Evolutionary conservation across 2,888 invertebrate genomes (phyloP), one percentile per base, ranked within the genome.

Genomic region (Sthenelais limicola): DNA sequence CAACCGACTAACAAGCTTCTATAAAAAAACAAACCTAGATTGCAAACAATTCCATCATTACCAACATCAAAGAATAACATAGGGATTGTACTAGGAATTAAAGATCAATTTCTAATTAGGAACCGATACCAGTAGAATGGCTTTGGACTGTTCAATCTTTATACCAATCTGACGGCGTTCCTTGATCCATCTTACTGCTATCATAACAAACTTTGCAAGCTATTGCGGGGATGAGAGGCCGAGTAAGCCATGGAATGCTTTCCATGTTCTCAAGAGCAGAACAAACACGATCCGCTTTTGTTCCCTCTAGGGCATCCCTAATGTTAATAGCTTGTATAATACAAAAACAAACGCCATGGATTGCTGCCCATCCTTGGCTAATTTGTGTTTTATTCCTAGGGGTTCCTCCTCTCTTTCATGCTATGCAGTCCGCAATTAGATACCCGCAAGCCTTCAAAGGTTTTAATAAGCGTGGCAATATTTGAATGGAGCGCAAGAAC

Each of bases 261-360:
- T 62, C 62, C 62, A 62, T 35, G 35, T 56, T 38, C 62, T 62
- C 62, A 35, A 35, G 35, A 43, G 62, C 62, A 28, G 62, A 12
- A 43, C 62, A 62, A 62, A 62, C 38, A 62, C 24, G 26, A 28
- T 18, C 33, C 32, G 56, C 62, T 43, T 62, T 62, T 62, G 62
- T 62, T 43, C 62, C n/a, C n/a, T n/a, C n/a, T n/a, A n/a, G n/a
- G n/a, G n/a, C 62, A 7, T n/a, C 38, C 38, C 35, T 15, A 4
- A 35, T 62, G 62, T 43, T 62, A 62, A 62, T 62, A 62, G 62
- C 35, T 62, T 62, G 62, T 62, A 62, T 62, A 62, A 62, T 62
- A 35, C 62, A 62, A 62, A 62, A 62, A 62, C 62, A 62, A 62
- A 38, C 62, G 21, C 24, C 24, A 35, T 38, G 62, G 62, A 62